Evolutionary conservation across 1,140 invertebrate genomes (phyloP), one percentile per base, ranked within the genome.

Genomic region (Ceratina japonica): DNA sequence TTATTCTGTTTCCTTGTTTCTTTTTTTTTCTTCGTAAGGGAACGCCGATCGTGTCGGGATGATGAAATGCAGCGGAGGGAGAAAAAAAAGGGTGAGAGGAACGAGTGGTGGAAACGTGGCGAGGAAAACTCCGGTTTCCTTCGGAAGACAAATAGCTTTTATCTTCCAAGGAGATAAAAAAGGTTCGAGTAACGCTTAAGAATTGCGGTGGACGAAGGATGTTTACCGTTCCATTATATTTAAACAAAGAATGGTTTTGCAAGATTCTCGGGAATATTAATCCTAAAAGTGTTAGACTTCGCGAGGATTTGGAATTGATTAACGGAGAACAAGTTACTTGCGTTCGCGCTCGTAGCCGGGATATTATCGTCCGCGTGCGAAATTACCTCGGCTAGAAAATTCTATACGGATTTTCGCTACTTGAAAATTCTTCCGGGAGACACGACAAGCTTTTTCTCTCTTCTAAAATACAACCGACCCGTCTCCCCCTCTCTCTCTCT

Each of bases 81-180:
- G 49, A 52, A 65, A 63, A 27, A 16, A 31, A 3, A 15, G 27
- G 56, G 3, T n/a, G 16, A 2, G 16, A 15, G 4, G 20, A 0
- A 52, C 54, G 24, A 31, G 13, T 16, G 12, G 18, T 15, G 18
- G 8, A 10, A 27, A 77, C 5, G 27, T 15, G 16, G 16, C 61
- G 62, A 18, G n/a, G 70, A 59, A 78, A 73, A 74, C 59, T 74
- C 24, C 18, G 24, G 61, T 59, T 79, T 58, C 24, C 59, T 73
- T 56, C 3, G n/a, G 3, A 78, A 71, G 68, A 78, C 66, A 63
- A 70, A 77, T 72, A 52, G 75, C 66, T 51, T 31, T 71, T 20
- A 61, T 56, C 16, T 20, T 18, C 12, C 15, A n/a, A 22, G 27
- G 37, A 37, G 51, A 64, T 22, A 5, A 24, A 49, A 24, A 15